Base-by-base conservation (phyloP, 1,140 invertebrate species). In the Drosophila azteca region DNA sequence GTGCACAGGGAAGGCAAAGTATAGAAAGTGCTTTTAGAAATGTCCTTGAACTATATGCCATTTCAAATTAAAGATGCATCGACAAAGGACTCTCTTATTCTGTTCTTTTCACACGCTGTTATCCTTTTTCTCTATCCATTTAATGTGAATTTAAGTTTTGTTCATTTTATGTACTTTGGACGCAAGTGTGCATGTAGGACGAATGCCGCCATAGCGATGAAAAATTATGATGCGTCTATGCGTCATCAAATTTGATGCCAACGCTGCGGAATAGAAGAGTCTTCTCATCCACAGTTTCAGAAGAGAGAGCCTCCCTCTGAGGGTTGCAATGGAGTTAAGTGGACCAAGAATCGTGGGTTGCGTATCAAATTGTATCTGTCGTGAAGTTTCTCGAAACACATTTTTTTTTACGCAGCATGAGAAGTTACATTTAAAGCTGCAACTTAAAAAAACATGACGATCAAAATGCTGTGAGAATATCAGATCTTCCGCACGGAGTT, bases 11-110 rank as follows among this genome's bases (percentile, higher is more conserved):
- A 11, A 9, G 17, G 11, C 6, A 13, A 11, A 17, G 35, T 15
- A 24, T 9, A 11, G 4, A n/a, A 13, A 24, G 4, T 5, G 26
- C 20, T 43, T 50, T 39, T 17, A 20, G 66, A 60, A 20, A 20
- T 78, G 80, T 68, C 81, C 77, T 83, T 83, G 79, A 71, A 70
- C 76, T 66, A 73, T 62, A 62, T 48, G 59, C 45, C 35, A 45
- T 51, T 61, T 49, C 70, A 62, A 71, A 59, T 55, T 74, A 55
- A 58, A 41, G 41, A 44, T 49, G 39, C 59, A 66, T 68, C 35
- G 45, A 29, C 9, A 4, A n/a, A 31, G 24, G 45, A 44, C 43
- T 35, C 15, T 6, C 8, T n/a, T 26, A 35, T 44, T 24, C 9
- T 9, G 3, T 8, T 11, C 35, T 5, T 11, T 1, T 39, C 35